phyloP scores from a whole-genome alignment of 2,888 invertebrate species.

The Gryllus longicercus region DNA sequence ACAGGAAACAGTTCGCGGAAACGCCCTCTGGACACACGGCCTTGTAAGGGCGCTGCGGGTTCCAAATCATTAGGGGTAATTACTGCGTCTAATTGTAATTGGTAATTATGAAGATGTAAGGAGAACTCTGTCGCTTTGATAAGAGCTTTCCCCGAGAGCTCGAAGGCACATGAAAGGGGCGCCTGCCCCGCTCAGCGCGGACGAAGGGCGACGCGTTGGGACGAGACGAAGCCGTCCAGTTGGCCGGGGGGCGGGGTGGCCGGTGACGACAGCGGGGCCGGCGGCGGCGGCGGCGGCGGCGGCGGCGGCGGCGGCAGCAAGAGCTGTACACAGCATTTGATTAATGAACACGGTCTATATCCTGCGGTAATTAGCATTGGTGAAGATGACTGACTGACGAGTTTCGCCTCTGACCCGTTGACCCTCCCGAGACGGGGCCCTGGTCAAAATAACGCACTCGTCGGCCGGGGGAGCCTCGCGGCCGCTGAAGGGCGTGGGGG shows the following conservation, averaged over 20 bases:
- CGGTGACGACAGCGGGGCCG: no score
- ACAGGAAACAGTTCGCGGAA: background rate
- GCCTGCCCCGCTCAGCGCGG: no score
- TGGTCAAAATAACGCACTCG: background rate
- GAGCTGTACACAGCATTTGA: background rate
- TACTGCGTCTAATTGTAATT: slow-evolving; percentile 7
- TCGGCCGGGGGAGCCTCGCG: background rate
- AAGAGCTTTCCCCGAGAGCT: background rate
- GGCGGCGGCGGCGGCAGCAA: background rate
- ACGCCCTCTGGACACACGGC: background rate
- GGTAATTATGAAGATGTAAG: slow-evolving; percentile 17
- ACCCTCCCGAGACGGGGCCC: background rate
- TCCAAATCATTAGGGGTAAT: slow-evolving; percentile 17
- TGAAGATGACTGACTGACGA: slow-evolving; percentile 17
- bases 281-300: no score
- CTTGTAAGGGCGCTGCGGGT: slow-evolving; percentile 8
- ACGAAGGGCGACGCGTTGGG: no score
- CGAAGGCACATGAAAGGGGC: background rate
- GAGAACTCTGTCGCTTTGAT: background rate
- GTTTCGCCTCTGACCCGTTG: slow-evolving; percentile 1
- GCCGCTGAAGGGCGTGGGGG: background rate
- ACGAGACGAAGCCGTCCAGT: no score
- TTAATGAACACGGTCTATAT: slow-evolving; percentile 17
- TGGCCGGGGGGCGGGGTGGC: no score
- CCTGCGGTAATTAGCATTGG: background rate